Conservation (phyloP, 2,888 invertebrate species). For the Beris morrisii region DNA sequence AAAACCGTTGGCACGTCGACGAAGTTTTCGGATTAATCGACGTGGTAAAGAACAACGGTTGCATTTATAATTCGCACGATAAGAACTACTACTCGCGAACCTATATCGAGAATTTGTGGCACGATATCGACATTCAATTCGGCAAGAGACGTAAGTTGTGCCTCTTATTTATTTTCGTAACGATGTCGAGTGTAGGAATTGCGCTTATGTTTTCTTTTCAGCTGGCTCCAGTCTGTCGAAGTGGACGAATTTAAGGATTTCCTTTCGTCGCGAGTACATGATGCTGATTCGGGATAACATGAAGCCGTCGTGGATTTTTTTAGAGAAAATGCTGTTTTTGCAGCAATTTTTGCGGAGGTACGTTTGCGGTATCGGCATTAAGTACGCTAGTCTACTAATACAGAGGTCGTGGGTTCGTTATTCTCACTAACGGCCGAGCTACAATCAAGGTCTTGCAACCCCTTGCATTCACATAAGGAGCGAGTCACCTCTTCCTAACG, state of each 20-base stretch:
- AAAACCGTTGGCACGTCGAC: conserved; percentile 26
- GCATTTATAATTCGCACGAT: conserved; percentile 53
- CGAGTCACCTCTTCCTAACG: too few species aligned
- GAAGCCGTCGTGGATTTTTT: conserved; percentile 53
- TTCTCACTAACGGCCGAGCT: too few species aligned
- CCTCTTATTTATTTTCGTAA: not conserved
- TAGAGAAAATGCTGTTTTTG: conserved; percentile 54
- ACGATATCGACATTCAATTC: conserved; percentile 51
- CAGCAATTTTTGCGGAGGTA: conserved; percentile 52
- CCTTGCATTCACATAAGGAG: too few species aligned
- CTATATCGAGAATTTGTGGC: conserved; percentile 55
- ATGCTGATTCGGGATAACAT: conserved; percentile 51
- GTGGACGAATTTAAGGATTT: conserved; percentile 53
- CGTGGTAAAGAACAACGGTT: conserved; percentile 52
- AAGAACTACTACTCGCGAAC: conserved; percentile 55
- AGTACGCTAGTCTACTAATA: too few species aligned
- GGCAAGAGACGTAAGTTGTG: conserved; percentile 50
- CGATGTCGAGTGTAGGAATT: not conserved
- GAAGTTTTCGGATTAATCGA: conserved; percentile 47
- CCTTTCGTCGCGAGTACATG: conserved; percentile 53
- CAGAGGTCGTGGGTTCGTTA: too few species aligned
- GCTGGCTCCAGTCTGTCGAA: conserved; percentile 53
- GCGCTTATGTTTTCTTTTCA: conserved; percentile 26
- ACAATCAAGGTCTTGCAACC: too few species aligned
- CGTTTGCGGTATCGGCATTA: too few species aligned